Percentiles rank a stretch among this genome's conserved stretches.
These are phyloP conservation scores for Chelonus insularis DNA, from an alignment of 1,140 invertebrate genomes.

Conservation along the genomic window DNA sequence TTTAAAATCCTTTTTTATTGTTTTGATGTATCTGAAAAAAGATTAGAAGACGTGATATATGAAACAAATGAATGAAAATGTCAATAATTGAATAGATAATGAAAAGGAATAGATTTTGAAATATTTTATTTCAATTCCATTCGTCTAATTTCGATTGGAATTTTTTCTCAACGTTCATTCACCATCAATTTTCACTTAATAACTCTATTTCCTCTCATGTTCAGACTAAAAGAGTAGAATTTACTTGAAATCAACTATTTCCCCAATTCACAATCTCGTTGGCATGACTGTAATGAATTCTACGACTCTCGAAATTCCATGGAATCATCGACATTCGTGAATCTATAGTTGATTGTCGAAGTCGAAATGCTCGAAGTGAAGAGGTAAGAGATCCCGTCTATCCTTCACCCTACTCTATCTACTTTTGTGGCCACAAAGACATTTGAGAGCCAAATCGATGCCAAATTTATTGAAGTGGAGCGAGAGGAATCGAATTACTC, in stretches of 20 bases:
- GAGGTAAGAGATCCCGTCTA: background rate
- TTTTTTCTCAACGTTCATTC: too few species aligned
- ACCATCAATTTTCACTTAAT: too few species aligned
- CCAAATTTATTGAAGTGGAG: constrained; percentile 19
- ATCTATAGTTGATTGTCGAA: constrained; percentile 10
- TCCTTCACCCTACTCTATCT: background rate
- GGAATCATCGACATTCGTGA: constrained; percentile 17
- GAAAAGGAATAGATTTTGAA: too few species aligned
- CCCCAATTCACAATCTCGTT: background rate
- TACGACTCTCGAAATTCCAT: background rate
- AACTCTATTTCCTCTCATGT: too few species aligned
- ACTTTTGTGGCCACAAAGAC: constrained; percentile 27
- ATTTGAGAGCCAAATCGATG: constrained; percentile 11
- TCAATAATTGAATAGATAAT: too few species aligned
- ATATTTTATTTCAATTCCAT: too few species aligned
- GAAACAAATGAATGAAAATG: too few species aligned
- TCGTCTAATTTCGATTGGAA: too few species aligned
- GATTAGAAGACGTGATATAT: too few species aligned
- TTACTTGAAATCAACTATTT: background rate
- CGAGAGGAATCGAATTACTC: constrained; percentile 17
- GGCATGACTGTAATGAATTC: background rate
- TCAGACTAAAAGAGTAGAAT: too few species aligned
- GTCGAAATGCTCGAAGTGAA: background rate
- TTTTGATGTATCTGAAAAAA: too few species aligned
- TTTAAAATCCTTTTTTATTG: too few species aligned